A percentile compares a stretch with the other conserved stretches of the same genome.
These are phyloP conservation scores for Heliconius sara DNA, from an alignment of 2,888 invertebrate genomes.

Conservation along the genomic window DNA sequence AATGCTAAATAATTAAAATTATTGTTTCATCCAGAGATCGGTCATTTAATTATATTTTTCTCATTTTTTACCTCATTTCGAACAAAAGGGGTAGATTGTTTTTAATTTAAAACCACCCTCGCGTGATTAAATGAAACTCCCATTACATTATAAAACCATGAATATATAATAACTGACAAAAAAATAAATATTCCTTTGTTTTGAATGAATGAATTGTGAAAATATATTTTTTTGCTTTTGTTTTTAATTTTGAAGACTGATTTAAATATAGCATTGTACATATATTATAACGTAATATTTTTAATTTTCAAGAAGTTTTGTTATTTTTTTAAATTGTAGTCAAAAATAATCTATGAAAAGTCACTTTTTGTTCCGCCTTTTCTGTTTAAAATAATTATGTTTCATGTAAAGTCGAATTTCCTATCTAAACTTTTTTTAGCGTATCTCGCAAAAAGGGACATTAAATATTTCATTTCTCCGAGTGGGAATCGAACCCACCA, in stretches of 20 bases:
- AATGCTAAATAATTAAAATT: background rate
- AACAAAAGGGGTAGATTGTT: background rate
- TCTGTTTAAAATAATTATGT: too few species aligned
- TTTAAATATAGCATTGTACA: background rate
- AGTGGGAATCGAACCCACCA: too few species aligned
- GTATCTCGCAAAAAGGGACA: too few species aligned
- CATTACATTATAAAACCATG: background rate
- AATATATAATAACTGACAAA: slow-evolving; percentile 3
- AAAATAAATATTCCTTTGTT: background rate
- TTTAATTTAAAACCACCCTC: background rate
- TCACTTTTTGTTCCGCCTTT: too few species aligned
- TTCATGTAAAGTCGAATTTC: too few species aligned
- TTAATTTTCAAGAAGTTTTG: too few species aligned
- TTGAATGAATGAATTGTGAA: background rate
- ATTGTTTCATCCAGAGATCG: background rate
- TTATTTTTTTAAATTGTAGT: too few species aligned
- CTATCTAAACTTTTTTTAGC: too few species aligned
- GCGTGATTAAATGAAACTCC: background rate
- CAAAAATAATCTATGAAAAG: too few species aligned
- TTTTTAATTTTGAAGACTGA: background rate
- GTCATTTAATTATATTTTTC: background rate
- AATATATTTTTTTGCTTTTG: background rate
- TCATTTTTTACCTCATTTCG: background rate
- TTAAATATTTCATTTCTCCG: too few species aligned
- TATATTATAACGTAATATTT: too few species aligned